Conservation (phyloP, 1,140 invertebrate species). For the Brevipalpus yothersi region DNA sequence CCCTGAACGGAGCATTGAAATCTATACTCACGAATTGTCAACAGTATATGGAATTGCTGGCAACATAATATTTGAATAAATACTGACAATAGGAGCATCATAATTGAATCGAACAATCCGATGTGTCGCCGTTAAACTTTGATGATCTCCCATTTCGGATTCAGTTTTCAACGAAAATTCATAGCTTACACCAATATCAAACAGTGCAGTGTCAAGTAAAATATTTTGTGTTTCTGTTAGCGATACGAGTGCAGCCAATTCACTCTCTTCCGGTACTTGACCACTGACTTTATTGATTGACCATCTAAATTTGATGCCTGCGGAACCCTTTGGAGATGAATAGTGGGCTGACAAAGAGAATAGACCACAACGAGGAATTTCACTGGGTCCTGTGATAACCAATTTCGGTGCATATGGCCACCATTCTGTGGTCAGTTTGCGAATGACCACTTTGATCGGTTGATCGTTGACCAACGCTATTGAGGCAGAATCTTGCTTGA, state of each 20-base stretch:
- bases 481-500: constrained; percentile 11
- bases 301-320: constrained; percentile 7
- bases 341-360: constrained; percentile 13
- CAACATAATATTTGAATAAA: constrained; percentile 3
- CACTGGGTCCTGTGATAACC: constrained; percentile 6
- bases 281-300: not conserved
- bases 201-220: not conserved
- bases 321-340: constrained; percentile 11
- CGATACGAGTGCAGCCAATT: not conserved
- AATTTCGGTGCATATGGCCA: constrained; percentile 10
- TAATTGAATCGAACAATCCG: constrained; percentile 1
- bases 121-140: constrained; percentile 1
- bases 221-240: constrained; percentile 1
- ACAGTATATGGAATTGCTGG: not conserved
- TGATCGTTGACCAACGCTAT: constrained; percentile 9
- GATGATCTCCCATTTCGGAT: not conserved
- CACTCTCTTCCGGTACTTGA: not conserved
- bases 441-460: constrained; percentile 4
- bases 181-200: constrained; percentile 2
- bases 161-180: constrained; percentile 1
- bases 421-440: constrained; percentile 8
- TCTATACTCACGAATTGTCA: not conserved
- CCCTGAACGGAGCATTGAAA: not conserved
- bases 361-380: constrained; percentile 10
- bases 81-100: constrained; percentile 6